These are phyloP conservation scores for Phalacrocorax pelagicus DNA, from an alignment of 2,113 vertebrate species.

Conservation along the genomic window DNA sequence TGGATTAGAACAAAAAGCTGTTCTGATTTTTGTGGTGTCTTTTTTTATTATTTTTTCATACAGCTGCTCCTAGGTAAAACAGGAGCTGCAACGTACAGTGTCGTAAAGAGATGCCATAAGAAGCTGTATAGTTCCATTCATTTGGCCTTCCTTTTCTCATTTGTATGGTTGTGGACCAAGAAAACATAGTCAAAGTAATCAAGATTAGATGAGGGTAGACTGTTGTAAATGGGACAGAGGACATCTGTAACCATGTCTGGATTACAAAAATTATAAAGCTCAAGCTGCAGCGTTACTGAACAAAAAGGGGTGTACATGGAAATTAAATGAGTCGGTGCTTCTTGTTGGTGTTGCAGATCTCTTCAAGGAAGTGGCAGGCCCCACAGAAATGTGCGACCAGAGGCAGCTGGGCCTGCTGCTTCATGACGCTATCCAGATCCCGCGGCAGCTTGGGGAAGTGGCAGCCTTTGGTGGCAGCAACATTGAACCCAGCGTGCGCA, in stretches of 20 bases:
- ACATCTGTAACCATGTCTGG: background rate
- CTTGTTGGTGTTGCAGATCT: conserved; percentile 77
- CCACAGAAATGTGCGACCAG: conserved; percentile 92
- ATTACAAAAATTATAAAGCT: background rate
- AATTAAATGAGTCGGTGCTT: background rate
- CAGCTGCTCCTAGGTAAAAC: background rate
- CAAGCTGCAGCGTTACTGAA: background rate
- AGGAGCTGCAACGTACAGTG: background rate
- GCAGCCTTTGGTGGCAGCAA: conserved; percentile 97
- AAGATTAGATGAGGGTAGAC: background rate
- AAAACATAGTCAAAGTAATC: background rate
- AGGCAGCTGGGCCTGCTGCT: conserved; percentile 91
- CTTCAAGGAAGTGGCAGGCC: conserved; percentile 89
- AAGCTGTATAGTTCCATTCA: background rate
- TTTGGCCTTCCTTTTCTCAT: background rate
- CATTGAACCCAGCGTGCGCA: conserved; percentile 96
- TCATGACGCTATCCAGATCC: conserved; percentile 95
- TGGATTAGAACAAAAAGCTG: background rate
- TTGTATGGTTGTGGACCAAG: rapidly evolving
- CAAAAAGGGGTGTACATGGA: background rate
- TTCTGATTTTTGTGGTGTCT: background rate
- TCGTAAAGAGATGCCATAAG: background rate
- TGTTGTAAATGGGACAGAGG: background rate
- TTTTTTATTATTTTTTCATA: background rate
- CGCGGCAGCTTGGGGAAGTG: conserved; percentile 93